Evolutionary conservation across 2,797 vertebrate genomes (phyloP).

Genomic region (Pteronotus mesoamericanus): DNA sequence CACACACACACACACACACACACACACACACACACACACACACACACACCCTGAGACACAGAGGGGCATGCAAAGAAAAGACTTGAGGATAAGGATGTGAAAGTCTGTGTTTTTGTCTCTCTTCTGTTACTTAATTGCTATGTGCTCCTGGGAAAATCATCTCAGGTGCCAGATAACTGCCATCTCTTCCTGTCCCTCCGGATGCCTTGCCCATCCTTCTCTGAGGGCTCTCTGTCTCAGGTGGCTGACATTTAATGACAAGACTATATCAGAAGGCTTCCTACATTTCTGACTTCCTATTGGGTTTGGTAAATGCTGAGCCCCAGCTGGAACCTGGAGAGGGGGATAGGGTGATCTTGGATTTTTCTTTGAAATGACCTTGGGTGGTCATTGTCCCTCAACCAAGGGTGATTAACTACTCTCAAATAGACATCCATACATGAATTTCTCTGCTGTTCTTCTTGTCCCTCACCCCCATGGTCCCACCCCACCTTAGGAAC

Average conservation of each 20-base stretch:
- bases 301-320: neutral
- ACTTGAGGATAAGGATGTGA: neutral
- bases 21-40: neutral
- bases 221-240: neutral
- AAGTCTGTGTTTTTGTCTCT: neutral
- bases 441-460: neutral
- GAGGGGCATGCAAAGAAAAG: neutral
- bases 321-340: neutral
- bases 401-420: neutral
- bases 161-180: neutral
- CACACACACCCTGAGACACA: neutral
- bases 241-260: neutral
- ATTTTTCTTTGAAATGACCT: neutral
- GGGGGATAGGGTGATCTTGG: neutral
- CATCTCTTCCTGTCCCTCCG: neutral
- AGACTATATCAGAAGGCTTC: neutral
- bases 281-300: neutral
- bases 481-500: neutral
- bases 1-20: neutral
- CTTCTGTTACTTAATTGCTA: neutral
- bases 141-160: neutral
- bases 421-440: neutral
- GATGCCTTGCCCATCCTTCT: neutral
- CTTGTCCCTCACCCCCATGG: neutral
- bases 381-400: neutral